Evolutionary conservation across 2,888 invertebrate genomes (phyloP).

Genomic region (Allolobophora icterica): DNA sequence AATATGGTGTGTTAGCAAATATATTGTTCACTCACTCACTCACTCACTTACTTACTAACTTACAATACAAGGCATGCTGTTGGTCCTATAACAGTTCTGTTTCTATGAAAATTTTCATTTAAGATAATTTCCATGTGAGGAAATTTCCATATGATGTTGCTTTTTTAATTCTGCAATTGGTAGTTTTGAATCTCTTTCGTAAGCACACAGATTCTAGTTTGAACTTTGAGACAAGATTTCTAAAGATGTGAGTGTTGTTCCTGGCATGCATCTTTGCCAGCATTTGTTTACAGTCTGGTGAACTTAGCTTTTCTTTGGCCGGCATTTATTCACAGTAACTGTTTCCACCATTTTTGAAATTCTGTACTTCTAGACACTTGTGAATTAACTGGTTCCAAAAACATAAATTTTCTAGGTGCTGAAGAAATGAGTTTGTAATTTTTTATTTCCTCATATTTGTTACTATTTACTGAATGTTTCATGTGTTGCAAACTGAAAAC

Average conservation of each 20-base stretch:
- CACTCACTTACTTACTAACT: too few relatives aligned
- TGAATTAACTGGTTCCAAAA: background rate
- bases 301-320: too few relatives aligned
- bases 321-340: background rate
- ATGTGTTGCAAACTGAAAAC: background rate
- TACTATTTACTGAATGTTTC: background rate
- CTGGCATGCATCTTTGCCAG: background rate
- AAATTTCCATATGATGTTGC: background rate
- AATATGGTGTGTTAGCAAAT: too few relatives aligned
- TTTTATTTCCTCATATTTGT: background rate
- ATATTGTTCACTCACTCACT: too few relatives aligned
- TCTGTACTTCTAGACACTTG: background rate
- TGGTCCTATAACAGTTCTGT: background rate
- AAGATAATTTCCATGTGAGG: background rate
- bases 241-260: background rate
- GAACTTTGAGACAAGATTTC: background rate
- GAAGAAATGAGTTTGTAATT: background rate
- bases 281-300: background rate
- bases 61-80: background rate
- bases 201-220: background rate
- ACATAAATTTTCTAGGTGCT: background rate
- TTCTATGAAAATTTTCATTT: background rate
- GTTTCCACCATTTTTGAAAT: background rate
- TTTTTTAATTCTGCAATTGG: background rate
- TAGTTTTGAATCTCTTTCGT: background rate